phyloP scores from a whole-genome alignment of 2,888 invertebrate species.

The Rhagonycha lutea region DNA sequence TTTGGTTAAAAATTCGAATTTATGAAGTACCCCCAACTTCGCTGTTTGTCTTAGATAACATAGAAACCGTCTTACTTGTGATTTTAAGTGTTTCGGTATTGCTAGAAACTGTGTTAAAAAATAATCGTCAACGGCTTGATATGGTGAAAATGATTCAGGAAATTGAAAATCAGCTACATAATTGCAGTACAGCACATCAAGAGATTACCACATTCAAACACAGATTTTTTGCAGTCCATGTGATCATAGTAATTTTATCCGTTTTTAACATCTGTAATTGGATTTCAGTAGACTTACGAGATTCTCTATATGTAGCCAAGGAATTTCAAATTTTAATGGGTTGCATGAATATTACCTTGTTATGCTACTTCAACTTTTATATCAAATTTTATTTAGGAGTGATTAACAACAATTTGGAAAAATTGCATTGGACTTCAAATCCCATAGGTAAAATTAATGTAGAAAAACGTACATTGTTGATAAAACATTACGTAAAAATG shows the following conservation, averaged over 20 bases:
- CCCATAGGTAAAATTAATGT: no score
- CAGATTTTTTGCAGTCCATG: background rate
- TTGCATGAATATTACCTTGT: background rate
- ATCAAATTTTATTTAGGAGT: background rate
- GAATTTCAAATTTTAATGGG: background rate
- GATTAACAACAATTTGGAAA: background rate
- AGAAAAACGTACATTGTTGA: background rate
- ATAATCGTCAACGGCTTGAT: background rate
- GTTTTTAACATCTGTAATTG: background rate
- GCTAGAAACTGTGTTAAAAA: background rate
- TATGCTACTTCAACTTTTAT: background rate
- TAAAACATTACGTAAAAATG: conserved; percentile 6
- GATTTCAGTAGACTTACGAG: background rate
- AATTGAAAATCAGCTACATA: background rate
- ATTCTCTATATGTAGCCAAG: background rate
- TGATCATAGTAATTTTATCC: background rate
- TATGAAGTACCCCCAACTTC: background rate
- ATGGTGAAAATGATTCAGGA: background rate
- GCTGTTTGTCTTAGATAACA: background rate
- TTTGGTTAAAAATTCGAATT: background rate
- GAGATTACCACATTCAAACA: background rate
- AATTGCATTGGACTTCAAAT: background rate
- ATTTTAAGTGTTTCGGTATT: background rate
- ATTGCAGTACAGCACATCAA: background rate
- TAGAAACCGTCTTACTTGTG: background rate